These are phyloP conservation scores for Rhyacophila brunnea DNA, from an alignment of 1,140 invertebrate genomes.

Conservation along the genomic window DNA sequence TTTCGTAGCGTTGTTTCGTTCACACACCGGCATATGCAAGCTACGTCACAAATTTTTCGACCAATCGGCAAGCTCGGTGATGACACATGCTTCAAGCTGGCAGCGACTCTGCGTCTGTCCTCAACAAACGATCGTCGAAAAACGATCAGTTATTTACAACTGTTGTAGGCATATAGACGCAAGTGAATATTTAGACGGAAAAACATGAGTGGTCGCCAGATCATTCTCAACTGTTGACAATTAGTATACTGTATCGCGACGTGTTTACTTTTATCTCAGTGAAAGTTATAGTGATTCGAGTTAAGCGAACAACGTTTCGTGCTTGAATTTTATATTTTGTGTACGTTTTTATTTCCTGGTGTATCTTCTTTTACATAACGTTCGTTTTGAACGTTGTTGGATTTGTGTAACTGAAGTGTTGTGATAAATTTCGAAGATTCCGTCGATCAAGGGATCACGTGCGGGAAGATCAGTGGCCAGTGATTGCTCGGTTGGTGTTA, in stretches of 20 bases:
- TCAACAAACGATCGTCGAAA: constrained; percentile 1
- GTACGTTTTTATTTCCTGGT: constrained; percentile 6
- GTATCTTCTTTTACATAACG: constrained; percentile 14
- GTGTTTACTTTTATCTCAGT: constrained; percentile 11
- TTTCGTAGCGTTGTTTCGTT: constrained; percentile 5
- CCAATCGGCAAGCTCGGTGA: constrained; percentile 15
- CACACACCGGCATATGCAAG: constrained; percentile 10
- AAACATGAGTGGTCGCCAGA: constrained; percentile 1
- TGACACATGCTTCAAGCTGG: constrained; percentile 23
- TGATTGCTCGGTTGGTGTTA: constrained; percentile 30
- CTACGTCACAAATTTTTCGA: constrained; percentile 5
- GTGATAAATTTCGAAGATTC: constrained; percentile 29
- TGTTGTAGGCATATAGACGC: constrained; percentile 12
- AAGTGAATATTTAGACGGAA: constrained; percentile 1
- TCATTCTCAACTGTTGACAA: constrained; percentile 14
- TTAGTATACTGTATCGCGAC: neutral
- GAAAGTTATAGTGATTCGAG: constrained; percentile 10
- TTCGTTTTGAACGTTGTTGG: constrained; percentile 6
- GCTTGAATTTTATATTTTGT: neutral
- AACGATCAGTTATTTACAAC: constrained; percentile 25
- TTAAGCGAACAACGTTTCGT: neutral
- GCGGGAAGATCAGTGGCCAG: constrained; percentile 21
- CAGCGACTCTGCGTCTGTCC: neutral
- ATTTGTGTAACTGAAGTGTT: constrained; percentile 18
- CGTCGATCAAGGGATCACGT: constrained; percentile 33